Evolutionary conservation across 2,888 invertebrate genomes (phyloP).

Genomic region (Rhingia rostrata): DNA sequence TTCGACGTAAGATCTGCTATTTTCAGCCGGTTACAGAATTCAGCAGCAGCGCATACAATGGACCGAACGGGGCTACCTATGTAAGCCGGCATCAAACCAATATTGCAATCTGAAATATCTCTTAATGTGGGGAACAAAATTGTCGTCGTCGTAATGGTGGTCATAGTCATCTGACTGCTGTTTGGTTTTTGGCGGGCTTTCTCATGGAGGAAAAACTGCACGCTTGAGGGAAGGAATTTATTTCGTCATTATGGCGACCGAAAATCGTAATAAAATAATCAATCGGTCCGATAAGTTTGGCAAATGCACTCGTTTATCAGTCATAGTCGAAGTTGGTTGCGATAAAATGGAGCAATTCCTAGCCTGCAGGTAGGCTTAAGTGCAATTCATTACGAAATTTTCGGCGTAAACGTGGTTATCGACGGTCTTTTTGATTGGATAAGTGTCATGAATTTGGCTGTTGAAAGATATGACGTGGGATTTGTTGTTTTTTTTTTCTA

Average conservation of each 20-base stretch:
- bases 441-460: conserved; percentile 1
- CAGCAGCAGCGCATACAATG: conserved; percentile 4
- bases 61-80: conserved; percentile 17
- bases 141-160: conserved; percentile 26
- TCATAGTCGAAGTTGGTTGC: conserved; percentile 1
- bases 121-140: conserved; percentile 46
- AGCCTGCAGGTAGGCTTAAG: conserved; percentile 19
- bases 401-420: conserved; percentile 4
- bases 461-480: conserved; percentile 20
- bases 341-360: conserved; percentile 35
- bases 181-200: conserved; percentile 4
- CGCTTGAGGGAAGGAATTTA: conserved; percentile 53
- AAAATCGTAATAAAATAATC: conserved; percentile 67
- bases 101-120: conserved; percentile 53
- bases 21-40: conserved; percentile 21
- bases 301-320: conserved; percentile 54
- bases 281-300: conserved; percentile 60
- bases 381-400: conserved; percentile 47
- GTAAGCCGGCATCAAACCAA: conserved; percentile 43
- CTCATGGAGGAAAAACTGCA: conserved; percentile 13
- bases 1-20: conserved; percentile 33
- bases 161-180: conserved; percentile 18
- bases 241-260: conserved; percentile 56
- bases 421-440: conserved; percentile 36
- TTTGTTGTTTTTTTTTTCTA: not conserved